Base-by-base conservation (phyloP, 2,797 vertebrate genomes). In the Ficedula albicollis region DNA sequence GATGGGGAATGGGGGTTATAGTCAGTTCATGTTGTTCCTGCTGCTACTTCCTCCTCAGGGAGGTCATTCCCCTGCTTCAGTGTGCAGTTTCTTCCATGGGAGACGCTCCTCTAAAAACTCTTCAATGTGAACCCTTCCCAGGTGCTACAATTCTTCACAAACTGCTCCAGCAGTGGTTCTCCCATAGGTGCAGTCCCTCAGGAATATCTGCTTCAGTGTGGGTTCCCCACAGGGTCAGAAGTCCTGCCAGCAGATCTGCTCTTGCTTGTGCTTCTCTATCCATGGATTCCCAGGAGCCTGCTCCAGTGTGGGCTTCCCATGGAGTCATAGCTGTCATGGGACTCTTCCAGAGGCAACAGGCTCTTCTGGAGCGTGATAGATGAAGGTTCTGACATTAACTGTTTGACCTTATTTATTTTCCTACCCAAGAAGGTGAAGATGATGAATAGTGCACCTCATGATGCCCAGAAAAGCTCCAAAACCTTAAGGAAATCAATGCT, bases 291-390 rank as follows among this genome's bases (percentile, higher is more conserved):
- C 6, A 52, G 34, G 4, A 46, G 15, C 11, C 39, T 72, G 46
- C 18, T 84, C 26, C 38, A 32, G 9, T 32, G 21, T 6, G 18
- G 39, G 13, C 13, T 17, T 36, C 39, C 46, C 52, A 54, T 5
- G 34, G 18, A 72, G 22, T 36, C n/a, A 58, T 12, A 52, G 38
- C 0, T 51, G 23, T 58, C 51, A 39, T 30, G 14, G 34, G 13
- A 77, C 34, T 15, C 38, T 23, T 44, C 43, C 2, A 4, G 63
- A 62, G 18, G 36, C 0, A 0, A 69, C 3, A 1, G 34, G 21
- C 3, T 63, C 34, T 68, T 41, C 49, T 4, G 3, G 13, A 84
- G 27, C 1, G 0, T 6, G 7, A 63, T 0, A 78, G 32, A 87
- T 36, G 26, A 21, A 44, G 4, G 8, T 18, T 55, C 43, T 49